Conservation (phyloP, 92 coral and sea anemone species). For the Zoanthus gigantus region DNA sequence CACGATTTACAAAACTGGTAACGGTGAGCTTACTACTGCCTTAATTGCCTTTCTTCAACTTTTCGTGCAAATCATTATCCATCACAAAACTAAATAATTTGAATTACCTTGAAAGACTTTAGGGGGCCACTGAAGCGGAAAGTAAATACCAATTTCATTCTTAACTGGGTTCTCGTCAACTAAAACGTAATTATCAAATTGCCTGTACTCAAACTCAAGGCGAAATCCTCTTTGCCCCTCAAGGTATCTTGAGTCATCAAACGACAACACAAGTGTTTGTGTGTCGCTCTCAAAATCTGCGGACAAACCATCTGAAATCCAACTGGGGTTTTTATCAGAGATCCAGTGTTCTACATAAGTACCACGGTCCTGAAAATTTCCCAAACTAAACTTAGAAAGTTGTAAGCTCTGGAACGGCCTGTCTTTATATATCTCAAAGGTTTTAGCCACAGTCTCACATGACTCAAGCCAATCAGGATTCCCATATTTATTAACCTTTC, state of each 20-base stretch:
- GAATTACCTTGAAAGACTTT: slow-evolving; percentile 70
- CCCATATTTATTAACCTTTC: slow-evolving; percentile 50
- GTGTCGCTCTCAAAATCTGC: slow-evolving; percentile 86
- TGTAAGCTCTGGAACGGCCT: slow-evolving; percentile 53
- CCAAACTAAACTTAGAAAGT: slow-evolving; percentile 68
- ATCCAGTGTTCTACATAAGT: slow-evolving; percentile 73
- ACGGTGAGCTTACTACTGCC: too few species aligned
- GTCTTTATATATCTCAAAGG: slow-evolving; percentile 58
- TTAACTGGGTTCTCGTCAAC: slow-evolving; percentile 61
- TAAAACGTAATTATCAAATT: slow-evolving; percentile 77
- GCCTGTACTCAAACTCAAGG: slow-evolving; percentile 84
- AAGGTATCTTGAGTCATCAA: slow-evolving; percentile 21
- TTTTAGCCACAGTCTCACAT: slow-evolving; percentile 46
- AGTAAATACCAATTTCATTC: slow-evolving; percentile 50
- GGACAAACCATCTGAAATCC: slow-evolving; percentile 43
- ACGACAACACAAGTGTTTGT: slow-evolving; percentile 61
- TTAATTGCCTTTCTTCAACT: too few species aligned
- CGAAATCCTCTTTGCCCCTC: slow-evolving; percentile 55
- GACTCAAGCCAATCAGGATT: slow-evolving; percentile 80
- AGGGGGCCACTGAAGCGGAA: slow-evolving; percentile 78
- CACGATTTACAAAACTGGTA: too few species aligned
- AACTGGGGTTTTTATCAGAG: slow-evolving; percentile 21
- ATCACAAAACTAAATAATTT: background rate
- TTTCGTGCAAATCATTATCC: too few species aligned
- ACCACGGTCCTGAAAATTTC: slow-evolving; percentile 72